These are phyloP conservation scores for Origma solitaria DNA, from an alignment of 2,113 vertebrate genomes.

Conservation along the genomic window DNA sequence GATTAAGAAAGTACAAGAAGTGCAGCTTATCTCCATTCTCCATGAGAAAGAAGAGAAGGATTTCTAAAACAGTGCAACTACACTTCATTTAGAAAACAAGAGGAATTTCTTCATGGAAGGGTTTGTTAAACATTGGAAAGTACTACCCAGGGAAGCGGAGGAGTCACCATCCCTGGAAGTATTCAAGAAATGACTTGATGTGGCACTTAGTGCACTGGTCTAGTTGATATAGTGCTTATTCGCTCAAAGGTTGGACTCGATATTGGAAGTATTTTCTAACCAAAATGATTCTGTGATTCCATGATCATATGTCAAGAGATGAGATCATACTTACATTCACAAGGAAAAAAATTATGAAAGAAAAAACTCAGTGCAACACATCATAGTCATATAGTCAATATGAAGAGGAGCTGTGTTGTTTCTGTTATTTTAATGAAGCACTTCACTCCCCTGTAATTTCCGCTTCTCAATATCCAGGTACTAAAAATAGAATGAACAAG, in stretches of 20 bases:
- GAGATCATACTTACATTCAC: neutral
- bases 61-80: too few species aligned
- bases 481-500: neutral
- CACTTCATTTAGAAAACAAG: neutral
- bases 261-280: neutral
- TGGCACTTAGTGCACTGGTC: neutral
- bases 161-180: neutral
- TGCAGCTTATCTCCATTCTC: too few species aligned
- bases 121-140: neutral
- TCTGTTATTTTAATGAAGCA: neutral
- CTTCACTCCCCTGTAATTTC: neutral
- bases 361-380: neutral
- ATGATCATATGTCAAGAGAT: neutral
- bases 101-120: neutral
- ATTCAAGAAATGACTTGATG: fast-evolving
- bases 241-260: neutral
- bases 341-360: neutral
- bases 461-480: neutral
- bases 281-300: neutral
- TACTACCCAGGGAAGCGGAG: neutral
- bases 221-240: neutral
- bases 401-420: neutral
- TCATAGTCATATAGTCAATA: neutral
- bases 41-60: too few species aligned
- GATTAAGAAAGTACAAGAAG: too few species aligned